Base-by-base conservation (phyloP, 2,113 vertebrate genomes). In the Galemys pyrenaicus region DNA sequence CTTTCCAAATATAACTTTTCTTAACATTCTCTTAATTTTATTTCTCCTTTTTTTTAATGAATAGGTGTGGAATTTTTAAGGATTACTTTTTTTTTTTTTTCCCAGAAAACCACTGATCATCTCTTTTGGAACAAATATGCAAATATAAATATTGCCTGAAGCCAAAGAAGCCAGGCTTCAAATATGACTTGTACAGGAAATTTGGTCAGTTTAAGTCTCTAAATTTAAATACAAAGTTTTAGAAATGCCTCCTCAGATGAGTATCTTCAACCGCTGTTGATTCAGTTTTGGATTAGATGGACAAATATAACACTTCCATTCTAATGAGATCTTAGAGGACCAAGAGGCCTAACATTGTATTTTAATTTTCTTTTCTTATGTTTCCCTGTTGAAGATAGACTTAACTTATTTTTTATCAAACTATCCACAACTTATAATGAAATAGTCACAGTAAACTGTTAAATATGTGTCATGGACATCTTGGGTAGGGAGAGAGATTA, bases 81-180 rank as follows among this genome's bases (percentile, higher is more conserved):
- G 6, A 68, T 77, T 91, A 71, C 35, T 88, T 44, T 95, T 93
- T 37, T 56, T 93, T 37, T 44, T 44, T 44, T 78, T 39, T n/a
- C n/a, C n/a, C 84, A 79, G 56, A 87, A 95, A 91, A 78, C 24
- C 32, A 79, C 37, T 7, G 41, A 9, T 51, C 56, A 68, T 71
- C 46, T 22, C n/a, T 88, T 91, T 32, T 12, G 37, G 32, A 64
- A 39, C 13, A 51, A 51, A 64, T 86, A 86, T 65, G 19, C 28
- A 94, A 93, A 94, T 92, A 78, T 35, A 88, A 93, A 82, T 95
- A 86, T 74, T 84, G 46, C 93, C 44, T 13, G 28, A 85, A 60
- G 58, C 19, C 60, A 91, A 46, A 90, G 64, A 84, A 94, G 95
- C 9, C 39, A 80, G 37, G 71, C 84, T 92, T 94, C 44, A 88